Evolutionary conservation across 53 echinoderm and acorn worm genomes (phyloP).

Genomic region (Actinopyga echinites): DNA sequence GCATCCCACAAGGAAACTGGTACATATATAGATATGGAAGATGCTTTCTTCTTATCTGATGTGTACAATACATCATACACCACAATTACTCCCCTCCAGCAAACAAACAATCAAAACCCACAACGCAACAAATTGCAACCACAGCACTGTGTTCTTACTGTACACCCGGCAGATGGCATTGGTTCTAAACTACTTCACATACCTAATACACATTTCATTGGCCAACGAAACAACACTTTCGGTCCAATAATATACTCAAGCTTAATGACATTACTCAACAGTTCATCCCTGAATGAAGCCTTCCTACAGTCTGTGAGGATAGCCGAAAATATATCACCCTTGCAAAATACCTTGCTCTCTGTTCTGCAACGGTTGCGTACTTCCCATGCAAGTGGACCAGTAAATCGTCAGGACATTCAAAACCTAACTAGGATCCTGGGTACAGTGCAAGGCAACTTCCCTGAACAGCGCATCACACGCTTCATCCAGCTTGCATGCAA

Average conservation of each 20-base stretch:
- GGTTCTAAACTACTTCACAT: not conserved
- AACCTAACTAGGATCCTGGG: not conserved
- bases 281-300: slow-evolving; percentile 19
- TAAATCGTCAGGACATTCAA: not conserved
- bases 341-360: not conserved
- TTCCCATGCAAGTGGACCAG: not conserved
- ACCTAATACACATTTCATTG: not conserved
- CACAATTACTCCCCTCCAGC: not conserved
- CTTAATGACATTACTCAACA: slow-evolving; percentile 3
- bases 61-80: slow-evolving; percentile 28
- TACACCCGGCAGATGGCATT: slow-evolving; percentile 15
- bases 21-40: slow-evolving; percentile 49
- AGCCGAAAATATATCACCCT: not conserved
- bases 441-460: not conserved
- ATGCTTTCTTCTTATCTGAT: slow-evolving; percentile 46
- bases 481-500: not conserved
- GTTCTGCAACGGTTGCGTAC: not conserved
- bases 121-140: not conserved
- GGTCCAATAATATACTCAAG: not conserved
- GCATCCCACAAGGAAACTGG: slow-evolving; percentile 12
- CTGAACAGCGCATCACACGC: not conserved
- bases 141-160: not conserved
- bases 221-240: not conserved
- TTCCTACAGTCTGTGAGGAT: not conserved
- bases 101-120: not conserved